Evolutionary conservation across 2,888 invertebrate genomes (phyloP).

Genomic region (Axea sp.): DNA sequence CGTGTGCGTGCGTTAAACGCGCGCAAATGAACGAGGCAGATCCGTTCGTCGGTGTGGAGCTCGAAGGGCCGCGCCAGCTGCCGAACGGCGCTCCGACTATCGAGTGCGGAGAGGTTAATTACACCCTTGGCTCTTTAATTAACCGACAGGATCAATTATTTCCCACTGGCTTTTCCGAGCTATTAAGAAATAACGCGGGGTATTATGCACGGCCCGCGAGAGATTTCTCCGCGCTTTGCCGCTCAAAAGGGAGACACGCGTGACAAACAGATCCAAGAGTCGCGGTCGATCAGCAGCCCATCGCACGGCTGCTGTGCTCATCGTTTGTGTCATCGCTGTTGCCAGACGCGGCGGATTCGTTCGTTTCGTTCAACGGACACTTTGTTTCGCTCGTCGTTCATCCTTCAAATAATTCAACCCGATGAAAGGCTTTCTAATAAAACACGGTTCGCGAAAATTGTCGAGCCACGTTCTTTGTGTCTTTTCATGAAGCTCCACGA

Average conservation of each 20-base stretch:
- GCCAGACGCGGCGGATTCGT: too few relatives aligned
- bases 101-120: slow-evolving; percentile 64
- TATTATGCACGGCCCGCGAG: slow-evolving; percentile 36
- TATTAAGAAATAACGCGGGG: slow-evolving; percentile 62
- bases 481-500: too few relatives aligned
- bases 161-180: slow-evolving; percentile 59
- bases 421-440: too few relatives aligned
- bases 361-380: too few relatives aligned
- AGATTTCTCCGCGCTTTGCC: too few relatives aligned
- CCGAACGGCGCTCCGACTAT: slow-evolving; percentile 20
- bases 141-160: slow-evolving; percentile 64
- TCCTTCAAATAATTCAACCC: too few relatives aligned
- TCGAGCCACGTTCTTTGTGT: too few relatives aligned
- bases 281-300: neutral
- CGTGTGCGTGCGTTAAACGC: slow-evolving; percentile 40
- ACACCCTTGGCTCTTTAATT: slow-evolving; percentile 67
- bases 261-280: neutral
- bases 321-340: too few relatives aligned
- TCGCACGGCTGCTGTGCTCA: too few relatives aligned
- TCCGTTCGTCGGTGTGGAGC: neutral
- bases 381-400: too few relatives aligned
- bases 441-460: too few relatives aligned
- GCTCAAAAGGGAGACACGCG: too few relatives aligned
- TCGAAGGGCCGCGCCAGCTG: slow-evolving; percentile 28
- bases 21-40: slow-evolving; percentile 26